Percentiles rank a stretch among this genome's conserved stretches.
Evolutionary conservation across 1,140 invertebrate genomes (phyloP).

Genomic region (Melanaphis sacchari): DNA sequence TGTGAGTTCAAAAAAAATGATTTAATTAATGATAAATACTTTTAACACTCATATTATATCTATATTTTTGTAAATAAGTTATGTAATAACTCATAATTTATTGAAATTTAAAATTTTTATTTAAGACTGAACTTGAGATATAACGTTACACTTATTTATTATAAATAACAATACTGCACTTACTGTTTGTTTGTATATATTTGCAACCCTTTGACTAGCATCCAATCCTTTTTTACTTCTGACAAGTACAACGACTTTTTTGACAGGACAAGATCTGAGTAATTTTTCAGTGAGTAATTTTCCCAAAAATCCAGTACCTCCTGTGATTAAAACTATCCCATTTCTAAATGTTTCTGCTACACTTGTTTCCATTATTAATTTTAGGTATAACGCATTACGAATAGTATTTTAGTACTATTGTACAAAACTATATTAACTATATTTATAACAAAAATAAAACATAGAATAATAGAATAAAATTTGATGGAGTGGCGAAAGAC

Average conservation of each 20-base stretch:
- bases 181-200: constrained; percentile 63
- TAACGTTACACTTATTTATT: too few relatives aligned
- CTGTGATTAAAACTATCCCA: constrained; percentile 68
- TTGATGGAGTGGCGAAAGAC: background rate
- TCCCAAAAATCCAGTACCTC: constrained; percentile 76
- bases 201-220: constrained; percentile 64
- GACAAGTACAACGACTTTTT: background rate
- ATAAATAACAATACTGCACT: background rate
- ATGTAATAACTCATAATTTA: background rate
- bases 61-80: background rate
- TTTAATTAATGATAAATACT: background rate
- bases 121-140: too few relatives aligned
- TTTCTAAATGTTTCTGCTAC: constrained; percentile 69
- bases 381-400: background rate
- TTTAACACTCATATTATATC: too few relatives aligned
- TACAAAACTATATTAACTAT: background rate
- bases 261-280: constrained; percentile 72
- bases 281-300: constrained; percentile 79
- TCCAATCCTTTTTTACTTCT: background rate
- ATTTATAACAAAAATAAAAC: background rate
- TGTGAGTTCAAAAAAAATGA: background rate
- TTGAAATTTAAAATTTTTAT: background rate
- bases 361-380: background rate
- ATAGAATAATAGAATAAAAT: background rate
- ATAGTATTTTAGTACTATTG: background rate